A percentile compares a stretch with the other conserved stretches of the same genome.
Evolutionary conservation across 1,140 invertebrate genomes (phyloP).

Genomic region (Elymnias hypermnestra): DNA sequence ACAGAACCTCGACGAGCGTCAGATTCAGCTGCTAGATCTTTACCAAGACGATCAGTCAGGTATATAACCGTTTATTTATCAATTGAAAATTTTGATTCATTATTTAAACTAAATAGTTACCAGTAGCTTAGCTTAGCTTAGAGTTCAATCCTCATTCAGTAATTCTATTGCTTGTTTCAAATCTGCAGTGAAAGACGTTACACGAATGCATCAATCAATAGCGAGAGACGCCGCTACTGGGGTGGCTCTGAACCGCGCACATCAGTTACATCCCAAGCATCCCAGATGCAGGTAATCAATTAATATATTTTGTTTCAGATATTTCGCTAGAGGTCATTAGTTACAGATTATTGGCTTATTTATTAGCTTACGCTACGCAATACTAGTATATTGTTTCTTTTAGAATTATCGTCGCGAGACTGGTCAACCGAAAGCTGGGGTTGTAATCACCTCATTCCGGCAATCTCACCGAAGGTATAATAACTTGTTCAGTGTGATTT

Average conservation of each 20-base stretch:
- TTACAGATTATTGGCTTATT: too few relatives aligned
- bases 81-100: too few relatives aligned
- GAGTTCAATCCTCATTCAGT: too few relatives aligned
- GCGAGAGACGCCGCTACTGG: slow-evolving; percentile 62
- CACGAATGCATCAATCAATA: slow-evolving; percentile 60
- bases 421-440: slow-evolving; percentile 83
- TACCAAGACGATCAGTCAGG: slow-evolving; percentile 51
- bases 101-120: too few relatives aligned
- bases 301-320: too few relatives aligned
- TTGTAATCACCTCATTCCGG: slow-evolving; percentile 94
- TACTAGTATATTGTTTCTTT: too few relatives aligned
- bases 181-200: slow-evolving; percentile 49
- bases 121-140: too few relatives aligned
- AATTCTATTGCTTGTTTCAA: not conserved
- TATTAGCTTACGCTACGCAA: too few relatives aligned
- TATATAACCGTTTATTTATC: slow-evolving; percentile 5
- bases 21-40: slow-evolving; percentile 37
- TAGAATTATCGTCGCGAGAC: slow-evolving; percentile 72
- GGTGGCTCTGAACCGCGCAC: slow-evolving; percentile 74
- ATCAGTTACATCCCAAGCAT: slow-evolving; percentile 62
- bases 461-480: slow-evolving; percentile 90
- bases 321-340: too few relatives aligned
- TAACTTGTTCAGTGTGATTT: not conserved
- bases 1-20: slow-evolving; percentile 46
- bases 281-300: slow-evolving; percentile 61